These are phyloP conservation scores for Bimastos eiseni DNA, from an alignment of 2,888 invertebrate species.

Conservation along the genomic window DNA sequence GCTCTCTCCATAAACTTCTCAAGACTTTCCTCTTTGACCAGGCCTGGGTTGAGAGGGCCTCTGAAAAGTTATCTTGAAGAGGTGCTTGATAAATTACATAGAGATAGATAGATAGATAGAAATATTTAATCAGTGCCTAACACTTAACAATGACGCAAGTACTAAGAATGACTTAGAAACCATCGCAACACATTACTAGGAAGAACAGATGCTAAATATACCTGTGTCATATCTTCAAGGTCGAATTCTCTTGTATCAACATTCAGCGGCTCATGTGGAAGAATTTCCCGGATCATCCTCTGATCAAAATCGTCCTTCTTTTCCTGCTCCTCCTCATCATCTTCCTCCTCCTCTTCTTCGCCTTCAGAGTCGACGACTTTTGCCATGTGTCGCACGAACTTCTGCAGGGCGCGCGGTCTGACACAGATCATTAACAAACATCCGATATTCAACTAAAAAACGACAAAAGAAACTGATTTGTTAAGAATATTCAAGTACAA, in stretches of 20 bases:
- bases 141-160: too few species aligned
- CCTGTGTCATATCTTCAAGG: neutral
- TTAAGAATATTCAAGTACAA: too few species aligned
- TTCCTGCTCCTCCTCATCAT: neutral
- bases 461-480: too few species aligned
- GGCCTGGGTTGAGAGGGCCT: too few species aligned
- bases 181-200: too few species aligned
- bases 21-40: too few species aligned
- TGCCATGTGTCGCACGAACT: conserved; percentile 47
- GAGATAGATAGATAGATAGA: too few species aligned
- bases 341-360: conserved; percentile 38
- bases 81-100: too few species aligned
- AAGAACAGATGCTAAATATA: neutral
- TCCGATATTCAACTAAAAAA: neutral
- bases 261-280: neutral
- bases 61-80: too few species aligned
- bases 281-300: neutral
- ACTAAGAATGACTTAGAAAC: too few species aligned
- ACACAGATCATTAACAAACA: conserved; percentile 1
- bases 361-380: conserved; percentile 35
- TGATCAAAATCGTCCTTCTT: neutral
- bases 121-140: too few species aligned
- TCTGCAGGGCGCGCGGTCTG: conserved; percentile 56
- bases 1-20: too few species aligned
- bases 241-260: neutral